Evolutionary conservation across 2,113 vertebrate genomes (phyloP).

Genomic region (Ctenomys sociabilis): DNA sequence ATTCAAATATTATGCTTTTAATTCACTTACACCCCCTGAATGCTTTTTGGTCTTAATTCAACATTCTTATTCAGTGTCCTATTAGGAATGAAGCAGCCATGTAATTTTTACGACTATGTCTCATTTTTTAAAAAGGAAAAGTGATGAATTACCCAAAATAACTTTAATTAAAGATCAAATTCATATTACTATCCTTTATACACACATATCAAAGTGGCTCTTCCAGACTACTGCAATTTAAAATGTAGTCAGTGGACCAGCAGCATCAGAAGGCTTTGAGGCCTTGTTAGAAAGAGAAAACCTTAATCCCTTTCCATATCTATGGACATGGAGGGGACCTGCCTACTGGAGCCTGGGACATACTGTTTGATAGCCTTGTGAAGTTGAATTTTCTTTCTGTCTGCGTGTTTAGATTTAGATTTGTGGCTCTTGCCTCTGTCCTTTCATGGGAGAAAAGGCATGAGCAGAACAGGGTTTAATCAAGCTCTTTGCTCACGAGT

Average conservation of each 20-base stretch:
- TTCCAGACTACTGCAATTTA: neutral
- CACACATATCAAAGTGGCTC: neutral
- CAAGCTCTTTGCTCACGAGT: neutral
- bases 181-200: neutral
- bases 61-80: neutral
- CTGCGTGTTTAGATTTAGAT: neutral
- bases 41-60: neutral
- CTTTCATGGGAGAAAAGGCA: neutral
- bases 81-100: neutral
- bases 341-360: neutral
- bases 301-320: neutral
- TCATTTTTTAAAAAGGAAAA: neutral
- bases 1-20: slow-evolving; percentile 18
- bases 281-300: too few relatives aligned
- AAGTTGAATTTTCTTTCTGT: neutral
- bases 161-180: neutral
- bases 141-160: neutral
- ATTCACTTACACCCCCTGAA: neutral
- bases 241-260: neutral
- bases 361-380: accelerated
- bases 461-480: neutral
- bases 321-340: accelerated
- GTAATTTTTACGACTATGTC: neutral
- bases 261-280: neutral
- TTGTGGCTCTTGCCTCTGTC: neutral